Evolutionary conservation across 2,888 invertebrate genomes (phyloP), one percentile per base, ranked within the genome.

Genomic region (Apotomis turbidana): DNA sequence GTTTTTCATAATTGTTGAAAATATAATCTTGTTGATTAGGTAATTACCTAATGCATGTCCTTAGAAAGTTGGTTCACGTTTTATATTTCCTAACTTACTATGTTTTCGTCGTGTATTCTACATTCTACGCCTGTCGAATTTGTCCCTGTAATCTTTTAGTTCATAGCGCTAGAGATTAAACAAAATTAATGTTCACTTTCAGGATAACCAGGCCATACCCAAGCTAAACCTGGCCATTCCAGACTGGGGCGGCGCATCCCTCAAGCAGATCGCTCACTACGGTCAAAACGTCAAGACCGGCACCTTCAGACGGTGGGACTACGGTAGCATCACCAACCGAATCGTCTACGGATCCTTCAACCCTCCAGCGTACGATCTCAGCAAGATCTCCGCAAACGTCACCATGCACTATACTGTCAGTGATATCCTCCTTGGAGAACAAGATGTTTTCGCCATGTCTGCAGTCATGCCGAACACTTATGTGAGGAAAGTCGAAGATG

Each of bases 221-320:
- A 36, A 4, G 5, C 27, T 62, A 12, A 44, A 13, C 61, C 13
- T 67, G 3, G 5, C 46, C 4, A 8, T 15, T 0, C 59, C 61
- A 41, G 71, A 71, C 4, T 51, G 61, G 38, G 78, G 77, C 8
- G 80, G 80, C 12, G 75, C 79, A 3, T 73, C 83, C 0, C 44
- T 78, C 5, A 82, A 81, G 41, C 81, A 82, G 73, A 64, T 79
- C 52, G 83, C 79, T 0, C 81, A 82, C 70, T 82, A 61, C 59
- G 83, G 81, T 9, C 83, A 83, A 62, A 81, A 80, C 62, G 76
- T 82, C 12, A 75, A 76, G 55, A 77, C 78, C 41, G 73, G 44
- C 49, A 3, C 61, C 5, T 83, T 83, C 75, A 77, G 76, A 62
- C 74, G 80, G 59, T 82, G 78, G 78, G 73, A 81, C 67, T 75